Base-by-base conservation (phyloP, 2,797 vertebrate species). In the Chromobotia macracanthus region DNA sequence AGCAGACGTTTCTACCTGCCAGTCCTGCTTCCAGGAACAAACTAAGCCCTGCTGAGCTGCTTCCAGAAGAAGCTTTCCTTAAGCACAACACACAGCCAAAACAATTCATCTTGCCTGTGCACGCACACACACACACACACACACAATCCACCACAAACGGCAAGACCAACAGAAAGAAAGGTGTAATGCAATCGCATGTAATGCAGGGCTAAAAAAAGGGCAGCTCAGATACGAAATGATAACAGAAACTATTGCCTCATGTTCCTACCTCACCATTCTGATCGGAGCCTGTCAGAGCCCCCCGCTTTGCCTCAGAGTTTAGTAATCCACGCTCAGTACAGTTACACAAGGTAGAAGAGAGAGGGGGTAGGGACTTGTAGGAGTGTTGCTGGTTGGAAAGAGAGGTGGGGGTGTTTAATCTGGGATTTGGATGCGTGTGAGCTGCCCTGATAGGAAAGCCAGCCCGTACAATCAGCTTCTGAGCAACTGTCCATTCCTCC, bases 181-280 rank as follows among this genome's bases (percentile, higher is more conserved):
- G n/a, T 9, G 19, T 44, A 51, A 68, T 25, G 31, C 35, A 41
- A 69, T 11, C 8, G 41, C 46, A 23, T 2, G 69, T 31, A 66
- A 51, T 65, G 31, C 61, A 28, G 38, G 23, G 0, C 3, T 55
- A 69, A 46, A 53, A 78, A 41, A 41, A 58, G 13, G 35, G 73
- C 35, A 70, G 73, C 76, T 69, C 5, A 11, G 23, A 21, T 60
- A 68, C 50, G 55, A 15, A 66, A 63, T 25, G 71, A 56, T 28
- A 75, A 63, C 11, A 56, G 76, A 67, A 72, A 67, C 68, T 77
- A 79, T 31, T 56, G 81, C 1, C 80, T 77, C 83, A 84, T 67
- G 84, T 83, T 81, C 90, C 93, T 95, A 95, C 93, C 93, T 94
- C 93, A 95, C 94, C 94, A 95, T 94, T 90, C 86, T 94, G 88